Percentiles rank a stretch among this genome's conserved stretches.
phyloP scores from a whole-genome alignment of 64 coral and sea anemone species.

The Montipora efflorescens region DNA sequence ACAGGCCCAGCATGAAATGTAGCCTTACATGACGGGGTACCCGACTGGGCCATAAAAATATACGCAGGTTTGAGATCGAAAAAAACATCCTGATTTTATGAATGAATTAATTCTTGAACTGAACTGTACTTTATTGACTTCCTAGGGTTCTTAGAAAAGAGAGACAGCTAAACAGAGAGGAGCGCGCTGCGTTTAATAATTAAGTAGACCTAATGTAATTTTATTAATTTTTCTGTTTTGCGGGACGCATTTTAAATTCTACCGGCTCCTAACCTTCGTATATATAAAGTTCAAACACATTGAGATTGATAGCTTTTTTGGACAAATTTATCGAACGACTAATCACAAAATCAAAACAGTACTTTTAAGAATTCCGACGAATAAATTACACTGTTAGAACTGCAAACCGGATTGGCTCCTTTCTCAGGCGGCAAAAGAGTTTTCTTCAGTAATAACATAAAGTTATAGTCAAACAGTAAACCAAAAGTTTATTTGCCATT shows the following conservation, averaged over 20 bases:
- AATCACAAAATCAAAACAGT: neutral
- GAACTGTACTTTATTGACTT: neutral
- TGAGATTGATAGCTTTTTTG: neutral
- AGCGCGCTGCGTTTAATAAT: neutral
- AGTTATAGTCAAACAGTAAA: neutral
- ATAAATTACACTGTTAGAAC: neutral
- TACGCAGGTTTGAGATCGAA: neutral
- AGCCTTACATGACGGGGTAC: too few relatives aligned
- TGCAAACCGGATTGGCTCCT: neutral
- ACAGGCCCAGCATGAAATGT: neutral
- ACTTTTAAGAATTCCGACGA: neutral
- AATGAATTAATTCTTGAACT: neutral
- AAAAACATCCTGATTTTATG: neutral
- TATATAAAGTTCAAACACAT: neutral
- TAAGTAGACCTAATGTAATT: neutral
- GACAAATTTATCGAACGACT: neutral
- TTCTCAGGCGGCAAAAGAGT: neutral
- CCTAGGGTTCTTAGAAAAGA: neutral
- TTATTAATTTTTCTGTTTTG: neutral
- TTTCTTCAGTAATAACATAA: neutral
- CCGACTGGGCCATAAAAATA: neutral
- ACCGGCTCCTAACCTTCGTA: neutral
- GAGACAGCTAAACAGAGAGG: neutral
- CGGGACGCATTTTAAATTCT: neutral
- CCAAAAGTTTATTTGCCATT: neutral